Conservation (phyloP, 2,888 invertebrate genomes). For the Pachydiplax longipennis region DNA sequence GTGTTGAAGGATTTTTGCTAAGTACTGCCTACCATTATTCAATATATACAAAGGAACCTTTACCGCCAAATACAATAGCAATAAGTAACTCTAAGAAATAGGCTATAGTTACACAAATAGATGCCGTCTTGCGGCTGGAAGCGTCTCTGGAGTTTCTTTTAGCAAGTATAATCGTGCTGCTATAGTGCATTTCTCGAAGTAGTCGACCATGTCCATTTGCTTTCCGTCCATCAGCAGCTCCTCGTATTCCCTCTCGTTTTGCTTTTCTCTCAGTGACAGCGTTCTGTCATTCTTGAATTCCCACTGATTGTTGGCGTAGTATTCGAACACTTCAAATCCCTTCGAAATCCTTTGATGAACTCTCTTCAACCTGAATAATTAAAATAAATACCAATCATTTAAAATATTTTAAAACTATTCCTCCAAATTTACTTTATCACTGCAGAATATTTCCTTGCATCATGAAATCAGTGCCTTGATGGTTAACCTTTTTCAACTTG, state of each 20-base stretch:
- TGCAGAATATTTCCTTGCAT: too few relatives aligned
- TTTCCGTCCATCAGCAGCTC: constrained; percentile 76
- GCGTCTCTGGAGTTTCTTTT: constrained; percentile 81
- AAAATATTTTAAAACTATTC: too few relatives aligned
- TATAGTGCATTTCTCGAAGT: constrained; percentile 83
- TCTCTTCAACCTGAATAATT: constrained; percentile 72
- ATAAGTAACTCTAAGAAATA: too few relatives aligned
- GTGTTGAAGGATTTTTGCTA: too few relatives aligned
- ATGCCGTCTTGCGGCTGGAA: constrained; percentile 81
- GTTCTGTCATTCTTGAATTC: constrained; percentile 79
- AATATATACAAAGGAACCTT: too few relatives aligned
- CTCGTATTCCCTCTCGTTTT: constrained; percentile 71
- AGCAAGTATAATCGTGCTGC: constrained; percentile 82
- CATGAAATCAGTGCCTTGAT: too few relatives aligned
- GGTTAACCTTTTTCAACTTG: too few relatives aligned
- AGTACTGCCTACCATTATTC: too few relatives aligned
- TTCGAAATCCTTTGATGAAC: constrained; percentile 84
- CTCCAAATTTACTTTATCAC: too few relatives aligned
- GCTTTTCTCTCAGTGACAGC: constrained; percentile 63
- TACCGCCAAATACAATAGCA: too few relatives aligned
- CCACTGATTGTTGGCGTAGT: constrained; percentile 93
- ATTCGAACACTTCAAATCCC: constrained; percentile 88
- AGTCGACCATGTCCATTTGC: constrained; percentile 77
- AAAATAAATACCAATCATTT: not conserved
- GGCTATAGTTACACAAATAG: constrained; percentile 74